Base-by-base conservation (phyloP, 2,888 invertebrate genomes). In the Hypena proboscidalis region DNA sequence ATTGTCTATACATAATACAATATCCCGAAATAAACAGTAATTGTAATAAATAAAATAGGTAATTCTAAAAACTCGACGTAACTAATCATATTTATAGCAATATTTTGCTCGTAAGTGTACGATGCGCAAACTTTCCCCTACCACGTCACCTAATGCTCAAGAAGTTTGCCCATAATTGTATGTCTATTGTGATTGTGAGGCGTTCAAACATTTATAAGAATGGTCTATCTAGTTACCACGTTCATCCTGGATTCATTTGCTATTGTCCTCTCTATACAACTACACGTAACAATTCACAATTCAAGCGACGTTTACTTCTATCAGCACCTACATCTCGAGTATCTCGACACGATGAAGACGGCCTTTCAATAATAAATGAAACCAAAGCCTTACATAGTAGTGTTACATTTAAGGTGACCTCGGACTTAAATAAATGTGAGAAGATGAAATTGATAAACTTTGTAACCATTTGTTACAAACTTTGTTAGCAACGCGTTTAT, bases 361-460 rank as follows among this genome's bases (percentile, higher is more conserved):
- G 37, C 17, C 37, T 26, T 41, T 35, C 21, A 48, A 53, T 48
- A 42, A 25, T 47, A 39, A 25, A 47, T 35, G 40, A 31, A 43
- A 41, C 21, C 11, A 21, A 7, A 14, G 31, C 26, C 22, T 34
- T 25, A 41, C 44, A 38, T 23, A 44, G 33, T 39, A 15, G 11
- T 39, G 35, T 23, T 42, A 40, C 22, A 36, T 46, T 35, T 35
- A 39, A 32, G 26, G 19, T 25, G 25, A 45, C 38, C 42, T 42
- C 38, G 32, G 5, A 29, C 32, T 36, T 39, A 29, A 43, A 26
- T 22, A 27, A 27, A 35, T 35, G 29, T 33, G 36, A 42, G 30
- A 40, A 45, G 26, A 46, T 42, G 22, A 53, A 46, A 43, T 39
- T 48, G 31, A 48, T 44, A 32, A 44, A 48, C 35, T 41, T 35